Conservation (phyloP, 2,797 vertebrate species). For the Arnoldichthys spilopterus region DNA sequence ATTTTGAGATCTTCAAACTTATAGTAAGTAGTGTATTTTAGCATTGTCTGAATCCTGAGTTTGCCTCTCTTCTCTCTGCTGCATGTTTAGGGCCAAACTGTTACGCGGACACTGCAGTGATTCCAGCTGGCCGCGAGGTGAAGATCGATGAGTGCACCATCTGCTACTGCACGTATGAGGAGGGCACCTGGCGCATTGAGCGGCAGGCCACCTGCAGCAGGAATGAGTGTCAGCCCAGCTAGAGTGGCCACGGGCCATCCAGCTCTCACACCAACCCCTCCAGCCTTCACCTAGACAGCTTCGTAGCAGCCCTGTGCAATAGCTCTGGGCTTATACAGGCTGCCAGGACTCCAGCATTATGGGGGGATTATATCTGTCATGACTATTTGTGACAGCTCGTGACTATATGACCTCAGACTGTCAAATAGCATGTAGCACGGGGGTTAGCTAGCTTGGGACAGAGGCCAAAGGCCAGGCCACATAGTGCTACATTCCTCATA, state of each 20-base stretch:
- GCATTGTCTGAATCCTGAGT: slow-evolving; percentile 20
- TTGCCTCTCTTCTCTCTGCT: slow-evolving; percentile 11
- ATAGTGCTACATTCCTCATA: slow-evolving; percentile 41
- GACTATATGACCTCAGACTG: slow-evolving; percentile 55
- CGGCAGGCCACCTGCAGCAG: slow-evolving; percentile 96
- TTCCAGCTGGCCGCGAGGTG: slow-evolving; percentile 96
- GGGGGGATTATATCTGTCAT: slow-evolving; percentile 44
- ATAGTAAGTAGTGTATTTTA: background rate
- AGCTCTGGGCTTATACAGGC: slow-evolving; percentile 34
- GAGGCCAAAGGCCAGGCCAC: slow-evolving; percentile 35
- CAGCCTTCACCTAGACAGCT: slow-evolving; percentile 66
- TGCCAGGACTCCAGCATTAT: slow-evolving; percentile 40
- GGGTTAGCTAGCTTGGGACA: slow-evolving; percentile 42
- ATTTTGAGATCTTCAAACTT: background rate
- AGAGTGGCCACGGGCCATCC: slow-evolving; percentile 63
- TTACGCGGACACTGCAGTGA: slow-evolving; percentile 93
- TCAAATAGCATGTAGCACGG: slow-evolving; percentile 49
- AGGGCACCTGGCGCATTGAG: slow-evolving; percentile 96
- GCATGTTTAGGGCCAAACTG: slow-evolving; percentile 91
- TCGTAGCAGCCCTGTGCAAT: slow-evolving; percentile 44
- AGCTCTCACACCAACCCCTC: slow-evolving; percentile 44
- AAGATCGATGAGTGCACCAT: slow-evolving; percentile 97
- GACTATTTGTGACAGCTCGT: slow-evolving; percentile 53
- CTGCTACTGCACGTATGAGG: slow-evolving; percentile 98
- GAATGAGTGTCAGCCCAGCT: slow-evolving; percentile 95